Base-by-base conservation (phyloP, 2,113 vertebrate genomes). In the Epinephelus moara region DNA sequence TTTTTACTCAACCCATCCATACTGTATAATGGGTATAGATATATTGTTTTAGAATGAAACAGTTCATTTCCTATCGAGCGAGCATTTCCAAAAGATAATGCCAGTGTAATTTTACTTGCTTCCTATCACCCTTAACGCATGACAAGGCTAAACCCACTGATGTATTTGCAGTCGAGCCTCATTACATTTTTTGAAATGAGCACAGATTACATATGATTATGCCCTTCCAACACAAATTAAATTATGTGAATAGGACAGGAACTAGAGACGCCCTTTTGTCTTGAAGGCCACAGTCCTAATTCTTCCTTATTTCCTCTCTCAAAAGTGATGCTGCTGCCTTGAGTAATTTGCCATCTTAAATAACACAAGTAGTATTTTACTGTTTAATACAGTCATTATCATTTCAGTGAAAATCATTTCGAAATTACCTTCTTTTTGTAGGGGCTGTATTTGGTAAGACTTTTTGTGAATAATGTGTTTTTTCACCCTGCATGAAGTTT, bases 191-290 rank as follows among this genome's bases (percentile, higher is more conserved):
- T 68, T 72, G 8, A 80, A 80, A 85, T 66, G 63, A 77, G 75
- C 15, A 60, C 64, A 82, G 78, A 85, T 76, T 68, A 85, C 61
- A 70, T 76, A 23, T 70, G 68, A 85, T 84, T 81, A 81, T 79
- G 42, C 70, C 75, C 18, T 19, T 75, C 49, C 15, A 66, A 25
- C n/a, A 52, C 61, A 87, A 82, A 82, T 85, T 72, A 37, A 84
- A 87, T 82, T n/a, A 72, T 71, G 33, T 71, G 70, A 82, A 23
- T 25, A 33, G 66, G 68, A 81, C 25, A 21, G 1, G 30, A 66
- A 40, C 33, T n/a, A 55, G 55, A 82, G 67, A 78, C 9, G 4
- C 23, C 49, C 40, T 74, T 77, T 78, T 50, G 23, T 79, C 15
- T 71, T 21, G 0, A 23, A 70, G 33, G 45, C 68, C 63, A 40